These are phyloP conservation scores for Orestias chungarensis DNA, from an alignment of 2,797 vertebrate species.

Conservation along the genomic window DNA sequence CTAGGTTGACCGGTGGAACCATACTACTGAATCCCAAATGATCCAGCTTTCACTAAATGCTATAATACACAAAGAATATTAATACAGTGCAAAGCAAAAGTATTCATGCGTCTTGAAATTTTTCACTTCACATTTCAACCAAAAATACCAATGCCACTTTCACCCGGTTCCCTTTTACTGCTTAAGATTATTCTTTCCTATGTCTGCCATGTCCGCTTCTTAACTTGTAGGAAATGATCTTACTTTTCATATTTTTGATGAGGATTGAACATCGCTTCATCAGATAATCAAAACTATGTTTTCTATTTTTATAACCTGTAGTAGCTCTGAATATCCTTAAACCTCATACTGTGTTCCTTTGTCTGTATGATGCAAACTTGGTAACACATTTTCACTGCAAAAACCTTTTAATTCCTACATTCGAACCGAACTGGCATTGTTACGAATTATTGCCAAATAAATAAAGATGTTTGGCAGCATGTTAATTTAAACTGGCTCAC, in stretches of 20 bases:
- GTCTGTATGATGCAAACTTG: neutral
- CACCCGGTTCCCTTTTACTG: neutral
- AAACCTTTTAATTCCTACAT: neutral
- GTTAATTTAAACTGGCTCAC: neutral
- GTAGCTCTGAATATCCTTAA: neutral
- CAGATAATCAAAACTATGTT: neutral
- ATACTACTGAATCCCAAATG: constrained; percentile 6
- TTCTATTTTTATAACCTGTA: neutral
- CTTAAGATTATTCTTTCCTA: neutral
- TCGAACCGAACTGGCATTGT: no score
- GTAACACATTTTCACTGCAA: neutral
- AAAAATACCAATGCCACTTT: neutral
- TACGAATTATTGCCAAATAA: no score
- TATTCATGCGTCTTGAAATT: neutral
- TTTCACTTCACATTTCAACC: neutral
- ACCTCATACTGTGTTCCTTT: neutral
- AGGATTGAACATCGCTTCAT: neutral
- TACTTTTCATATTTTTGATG: neutral
- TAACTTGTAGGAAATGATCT: neutral
- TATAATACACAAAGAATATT: constrained; percentile 8
- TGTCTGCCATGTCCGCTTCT: neutral
- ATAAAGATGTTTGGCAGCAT: neutral
- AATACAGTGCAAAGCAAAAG: neutral
- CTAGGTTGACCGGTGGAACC: neutral
- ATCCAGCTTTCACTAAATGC: constrained; percentile 51